Base-by-base conservation (phyloP, 37 sponge, comb jelly and placozoan species). In the Spongilla lacustris region DNA sequence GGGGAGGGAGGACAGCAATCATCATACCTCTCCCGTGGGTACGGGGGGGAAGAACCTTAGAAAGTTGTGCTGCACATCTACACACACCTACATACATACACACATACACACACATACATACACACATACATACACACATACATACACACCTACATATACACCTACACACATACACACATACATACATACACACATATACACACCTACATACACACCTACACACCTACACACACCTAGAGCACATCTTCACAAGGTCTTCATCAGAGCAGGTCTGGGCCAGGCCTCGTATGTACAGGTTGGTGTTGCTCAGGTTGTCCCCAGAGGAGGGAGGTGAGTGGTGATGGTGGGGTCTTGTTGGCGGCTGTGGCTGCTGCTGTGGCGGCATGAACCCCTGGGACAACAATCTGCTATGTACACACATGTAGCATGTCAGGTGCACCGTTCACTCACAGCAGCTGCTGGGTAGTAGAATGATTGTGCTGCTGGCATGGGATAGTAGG, bases 251-350 rank as follows among this genome's bases (percentile, higher is more conserved):
- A 1, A 99, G 82, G 58, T 99, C 99, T 21, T 91, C 89, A 86
- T 99, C 99, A 26, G 89, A 90, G 37, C 94, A 98, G 32, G 80
- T 58, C 22, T 85, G 86, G 50, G 93, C 81, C 0, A 99, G 86
- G 23, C 97, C 99, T 0, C 96, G 79, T 48, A 99, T 99, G 76
- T 97, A 99, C 27, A 99, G 88, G 75, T 99, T 99, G 21, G 99
- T 97, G 8, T 74, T 78, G 84, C 97, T 97, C 37, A 94, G 87
- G 24, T 88, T 67, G 32, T 90, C 91, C 1, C 41, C 50, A 34
- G 35, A 5, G 66, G 41, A 4, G 4, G 49, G 2, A 32, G 26
- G 5, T 2, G 2, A 9, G 32, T 33, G 31, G 31, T 28, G 31
- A 33, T 75, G 24, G 30, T 32, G 26, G 3, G 76, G 6, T 4